Percentiles rank a stretch among this genome's conserved stretches.
Conservation (phyloP, 2,113 vertebrate genomes). For the Catharus fuscescens region DNA sequence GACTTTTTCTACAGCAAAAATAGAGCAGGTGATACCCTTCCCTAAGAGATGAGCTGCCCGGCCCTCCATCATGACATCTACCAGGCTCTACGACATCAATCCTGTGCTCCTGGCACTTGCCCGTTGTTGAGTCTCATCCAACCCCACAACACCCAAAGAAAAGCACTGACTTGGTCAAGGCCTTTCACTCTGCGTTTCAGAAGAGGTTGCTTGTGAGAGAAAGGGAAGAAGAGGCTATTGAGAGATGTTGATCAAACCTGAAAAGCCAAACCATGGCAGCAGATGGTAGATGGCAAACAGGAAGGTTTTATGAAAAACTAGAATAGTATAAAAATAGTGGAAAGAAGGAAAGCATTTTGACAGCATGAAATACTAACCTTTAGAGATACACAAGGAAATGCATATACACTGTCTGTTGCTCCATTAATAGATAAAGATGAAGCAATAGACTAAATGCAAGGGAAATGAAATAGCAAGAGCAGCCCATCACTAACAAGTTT, state of each 20-base stretch:
- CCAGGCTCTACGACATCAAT: background rate
- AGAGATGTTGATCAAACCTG: background rate
- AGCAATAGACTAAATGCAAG: constrained; percentile 22
- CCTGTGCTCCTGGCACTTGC: background rate
- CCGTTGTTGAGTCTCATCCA: background rate
- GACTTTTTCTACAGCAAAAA: background rate
- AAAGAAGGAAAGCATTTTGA: background rate
- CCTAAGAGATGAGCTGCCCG: background rate
- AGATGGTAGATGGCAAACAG: background rate
- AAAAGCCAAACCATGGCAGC: background rate
- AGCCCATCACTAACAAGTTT: constrained; percentile 31
- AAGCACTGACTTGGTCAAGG: background rate
- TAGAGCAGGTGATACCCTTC: background rate
- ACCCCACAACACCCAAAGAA: background rate
- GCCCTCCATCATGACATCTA: background rate
- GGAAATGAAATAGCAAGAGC: background rate
- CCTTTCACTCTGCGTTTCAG: background rate
- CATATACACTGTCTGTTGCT: background rate
- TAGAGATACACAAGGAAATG: background rate
- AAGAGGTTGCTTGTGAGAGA: background rate
- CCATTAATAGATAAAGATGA: constrained; percentile 43
- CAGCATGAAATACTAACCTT: background rate
- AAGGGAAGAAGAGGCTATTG: background rate
- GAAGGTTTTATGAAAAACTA: background rate
- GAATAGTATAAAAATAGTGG: background rate